Conservation (phyloP, 2,888 invertebrate species). For the Rugalucina vietnamica region DNA sequence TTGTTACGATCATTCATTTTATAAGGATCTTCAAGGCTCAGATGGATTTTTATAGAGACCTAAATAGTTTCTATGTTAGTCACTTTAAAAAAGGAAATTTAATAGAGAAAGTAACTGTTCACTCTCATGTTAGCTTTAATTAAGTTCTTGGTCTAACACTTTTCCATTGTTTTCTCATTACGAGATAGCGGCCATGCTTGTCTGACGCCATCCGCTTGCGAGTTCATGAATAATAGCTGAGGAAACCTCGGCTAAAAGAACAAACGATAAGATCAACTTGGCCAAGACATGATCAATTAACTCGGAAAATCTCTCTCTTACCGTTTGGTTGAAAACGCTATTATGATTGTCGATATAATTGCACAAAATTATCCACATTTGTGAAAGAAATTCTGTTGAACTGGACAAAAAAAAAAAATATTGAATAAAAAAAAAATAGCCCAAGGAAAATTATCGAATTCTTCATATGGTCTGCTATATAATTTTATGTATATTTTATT, state of each 20-base stretch:
- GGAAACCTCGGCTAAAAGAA: background rate
- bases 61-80: background rate
- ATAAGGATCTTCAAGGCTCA: too few species aligned
- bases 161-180: background rate
- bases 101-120: background rate
- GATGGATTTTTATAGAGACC: too few species aligned
- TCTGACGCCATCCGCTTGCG: background rate
- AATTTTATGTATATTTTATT: conserved; percentile 10
- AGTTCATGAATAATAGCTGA: background rate
- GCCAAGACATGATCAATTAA: conserved; percentile 65
- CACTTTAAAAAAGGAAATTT: background rate
- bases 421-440: conserved; percentile 7
- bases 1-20: too few species aligned
- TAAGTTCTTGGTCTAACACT: background rate
- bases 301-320: conserved; percentile 59
- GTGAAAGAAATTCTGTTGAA: conserved; percentile 4
- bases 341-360: conserved; percentile 56
- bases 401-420: background rate
- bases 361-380: conserved; percentile 45
- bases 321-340: conserved; percentile 49
- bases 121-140: background rate
- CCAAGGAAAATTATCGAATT: background rate
- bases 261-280: background rate
- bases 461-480: background rate
- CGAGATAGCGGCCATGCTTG: background rate